Percentiles rank a stretch among this genome's conserved stretches.
phyloP scores from a whole-genome alignment of 1,140 invertebrate genomes.

The Chlorops oryzae region DNA sequence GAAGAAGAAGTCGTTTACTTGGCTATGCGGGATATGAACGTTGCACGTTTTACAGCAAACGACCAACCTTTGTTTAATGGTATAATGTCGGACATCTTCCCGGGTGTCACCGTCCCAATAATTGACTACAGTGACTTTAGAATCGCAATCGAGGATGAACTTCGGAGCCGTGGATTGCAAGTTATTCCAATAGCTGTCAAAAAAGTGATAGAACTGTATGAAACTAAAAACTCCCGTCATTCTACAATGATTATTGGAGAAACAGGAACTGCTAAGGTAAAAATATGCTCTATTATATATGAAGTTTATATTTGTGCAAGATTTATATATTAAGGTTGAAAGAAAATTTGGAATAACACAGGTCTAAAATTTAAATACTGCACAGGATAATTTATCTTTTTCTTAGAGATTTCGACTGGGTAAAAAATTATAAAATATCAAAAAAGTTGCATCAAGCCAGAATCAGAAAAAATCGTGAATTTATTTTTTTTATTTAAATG shows the following conservation, averaged over 20 bases:
- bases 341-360: too few relatives aligned
- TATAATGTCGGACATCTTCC: slow-evolving; percentile 79
- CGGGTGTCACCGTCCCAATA: slow-evolving; percentile 59
- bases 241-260: slow-evolving; percentile 85
- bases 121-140: slow-evolving; percentile 73
- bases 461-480: too few relatives aligned
- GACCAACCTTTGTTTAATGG: slow-evolving; percentile 78
- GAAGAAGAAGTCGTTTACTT: slow-evolving; percentile 76
- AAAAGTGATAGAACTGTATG: slow-evolving; percentile 68
- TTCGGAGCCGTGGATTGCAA: slow-evolving; percentile 59
- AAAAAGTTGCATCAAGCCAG: too few relatives aligned
- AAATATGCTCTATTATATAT: too few relatives aligned
- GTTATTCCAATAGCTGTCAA: slow-evolving; percentile 58
- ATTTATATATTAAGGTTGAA: too few relatives aligned
- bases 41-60: slow-evolving; percentile 72
- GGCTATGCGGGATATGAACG: slow-evolving; percentile 85
- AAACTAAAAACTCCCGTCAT: slow-evolving; percentile 84
- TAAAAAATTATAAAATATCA: too few relatives aligned
- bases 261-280: slow-evolving; percentile 65
- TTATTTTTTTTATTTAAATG: too few relatives aligned
- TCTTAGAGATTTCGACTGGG: too few relatives aligned
- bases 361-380: neutral
- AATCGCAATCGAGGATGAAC: slow-evolving; percentile 60
- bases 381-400: slow-evolving; percentile 52
- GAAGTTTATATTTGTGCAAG: too few relatives aligned